A percentile compares a stretch with the other conserved stretches of the same genome.
These are phyloP conservation scores for Acanthacorydalis orientalis DNA, from an alignment of 2,888 invertebrate species.

Conservation along the genomic window DNA sequence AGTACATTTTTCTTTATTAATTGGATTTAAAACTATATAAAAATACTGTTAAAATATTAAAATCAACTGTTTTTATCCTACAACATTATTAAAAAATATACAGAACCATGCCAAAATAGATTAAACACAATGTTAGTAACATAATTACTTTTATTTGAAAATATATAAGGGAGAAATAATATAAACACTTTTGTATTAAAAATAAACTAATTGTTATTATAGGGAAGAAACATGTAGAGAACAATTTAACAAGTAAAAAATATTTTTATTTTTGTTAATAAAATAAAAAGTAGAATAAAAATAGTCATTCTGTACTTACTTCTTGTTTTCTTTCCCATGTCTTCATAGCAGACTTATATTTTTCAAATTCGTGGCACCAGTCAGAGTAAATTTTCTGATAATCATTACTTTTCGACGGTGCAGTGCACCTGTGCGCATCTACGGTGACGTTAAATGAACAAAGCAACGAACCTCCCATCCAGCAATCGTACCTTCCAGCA, in stretches of 20 bases:
- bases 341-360: conserved; percentile 92
- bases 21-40: no score
- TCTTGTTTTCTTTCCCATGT: conserved; percentile 90
- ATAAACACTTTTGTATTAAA: no score
- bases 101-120: no score
- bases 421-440: conserved; percentile 83
- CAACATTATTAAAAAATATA: neutral
- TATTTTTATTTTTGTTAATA: neutral
- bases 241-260: neutral
- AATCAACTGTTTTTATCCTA: no score
- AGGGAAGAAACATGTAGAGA: neutral
- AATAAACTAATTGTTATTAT: no score
- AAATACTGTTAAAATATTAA: no score
- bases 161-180: no score
- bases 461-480: conserved; percentile 70
- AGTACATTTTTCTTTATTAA: no score
- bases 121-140: no score
- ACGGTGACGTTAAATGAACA: conserved; percentile 88
- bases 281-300: neutral
- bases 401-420: conserved; percentile 78
- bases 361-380: conserved; percentile 97
- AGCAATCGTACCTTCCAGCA: conserved; percentile 80
- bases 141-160: no score
- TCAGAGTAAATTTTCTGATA: conserved; percentile 93
- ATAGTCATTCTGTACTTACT: conserved; percentile 35